Base-by-base conservation (phyloP, 2,888 invertebrate genomes). In the Cryptus armator region DNA sequence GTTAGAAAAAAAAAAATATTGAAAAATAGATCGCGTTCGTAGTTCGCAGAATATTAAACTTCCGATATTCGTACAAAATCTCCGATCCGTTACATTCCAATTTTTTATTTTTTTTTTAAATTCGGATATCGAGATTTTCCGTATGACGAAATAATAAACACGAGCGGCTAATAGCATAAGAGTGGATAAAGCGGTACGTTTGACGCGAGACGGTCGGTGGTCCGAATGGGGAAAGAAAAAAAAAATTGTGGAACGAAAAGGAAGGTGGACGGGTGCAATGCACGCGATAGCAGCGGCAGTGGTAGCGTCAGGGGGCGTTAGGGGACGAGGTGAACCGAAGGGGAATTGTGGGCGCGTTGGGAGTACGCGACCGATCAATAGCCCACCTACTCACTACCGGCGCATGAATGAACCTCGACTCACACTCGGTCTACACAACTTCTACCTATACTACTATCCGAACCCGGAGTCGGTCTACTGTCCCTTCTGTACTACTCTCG, bases 361-460 rank as follows among this genome's bases (percentile, higher is more conserved):
- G 84, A 84, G 85, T 84, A 79, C 78, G 90, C 90, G 90, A 89
- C 89, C 92, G 92, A 93, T 93, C 93, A 93, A 92, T 93, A 92
- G 88, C 91, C 91, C 91, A 92, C 92, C 92, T 90, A 91, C 91
- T 91, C 90, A 90, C 90, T 86, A 88, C 90, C 91, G 91, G 92
- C 91, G 92, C 92, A 93, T 93, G 93, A 93, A 93, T 93, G 93
- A 93, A 93, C 92, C 91, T 92, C 91, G 90, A 91, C 91, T 92
- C 90, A 90, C 89, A 86, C 88, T 37, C 87, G 88, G 87, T 86
- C 85, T 48, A 4, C 70, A 74, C 68, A 64, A 53, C 68, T 68
- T 32, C 29, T 53, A 24, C 76, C 71, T 82, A 78, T 84, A 84
- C 84, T 67, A 87, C 81, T 81, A 75, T 72, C 66, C 81, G 80